A percentile compares a stretch with the other conserved stretches of the same genome.
phyloP scores from a whole-genome alignment of 2,113 vertebrate species.

The Xenopus borealis region DNA sequence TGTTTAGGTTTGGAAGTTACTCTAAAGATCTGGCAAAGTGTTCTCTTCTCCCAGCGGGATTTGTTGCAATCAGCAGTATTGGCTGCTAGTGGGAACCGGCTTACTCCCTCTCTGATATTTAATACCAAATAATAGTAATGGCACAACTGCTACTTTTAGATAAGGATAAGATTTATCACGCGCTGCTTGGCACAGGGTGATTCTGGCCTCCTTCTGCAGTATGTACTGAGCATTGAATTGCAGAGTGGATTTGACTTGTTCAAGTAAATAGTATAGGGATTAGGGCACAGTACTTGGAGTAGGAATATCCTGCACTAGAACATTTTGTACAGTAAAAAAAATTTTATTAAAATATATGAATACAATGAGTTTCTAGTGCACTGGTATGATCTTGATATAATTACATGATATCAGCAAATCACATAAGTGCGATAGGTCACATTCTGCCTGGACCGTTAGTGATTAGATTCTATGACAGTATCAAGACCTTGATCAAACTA shows the following conservation, averaged over 20 bases:
- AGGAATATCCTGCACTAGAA: too few relatives aligned
- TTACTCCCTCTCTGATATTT: conserved; percentile 46
- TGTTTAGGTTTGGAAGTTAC: conserved; percentile 36
- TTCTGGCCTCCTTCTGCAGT: conserved; percentile 10
- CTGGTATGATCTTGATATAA: conserved; percentile 10
- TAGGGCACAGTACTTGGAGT: too few relatives aligned
- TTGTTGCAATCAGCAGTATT: conserved; percentile 47
- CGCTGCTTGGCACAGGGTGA: conserved; percentile 45
- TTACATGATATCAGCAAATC: conserved; percentile 1
- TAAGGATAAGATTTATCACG: conserved; percentile 52
- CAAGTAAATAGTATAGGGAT: not conserved
- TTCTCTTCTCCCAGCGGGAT: conserved; percentile 34
- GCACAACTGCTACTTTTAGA: conserved; percentile 51
- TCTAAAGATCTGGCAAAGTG: conserved; percentile 37
- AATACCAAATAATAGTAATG: conserved; percentile 51
- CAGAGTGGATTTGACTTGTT: not conserved
- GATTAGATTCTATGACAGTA: conserved; percentile 24
- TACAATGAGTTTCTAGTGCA: not conserved
- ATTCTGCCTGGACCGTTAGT: conserved; percentile 9
- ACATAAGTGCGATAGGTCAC: conserved; percentile 12
- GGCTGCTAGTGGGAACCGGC: conserved; percentile 43
- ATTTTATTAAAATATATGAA: too few relatives aligned
- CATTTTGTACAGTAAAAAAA: too few relatives aligned
- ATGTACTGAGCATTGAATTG: not conserved
- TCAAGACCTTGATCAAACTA: conserved; percentile 17